Conservation (phyloP, 2,888 invertebrate species). For the Rosalia funebris region DNA sequence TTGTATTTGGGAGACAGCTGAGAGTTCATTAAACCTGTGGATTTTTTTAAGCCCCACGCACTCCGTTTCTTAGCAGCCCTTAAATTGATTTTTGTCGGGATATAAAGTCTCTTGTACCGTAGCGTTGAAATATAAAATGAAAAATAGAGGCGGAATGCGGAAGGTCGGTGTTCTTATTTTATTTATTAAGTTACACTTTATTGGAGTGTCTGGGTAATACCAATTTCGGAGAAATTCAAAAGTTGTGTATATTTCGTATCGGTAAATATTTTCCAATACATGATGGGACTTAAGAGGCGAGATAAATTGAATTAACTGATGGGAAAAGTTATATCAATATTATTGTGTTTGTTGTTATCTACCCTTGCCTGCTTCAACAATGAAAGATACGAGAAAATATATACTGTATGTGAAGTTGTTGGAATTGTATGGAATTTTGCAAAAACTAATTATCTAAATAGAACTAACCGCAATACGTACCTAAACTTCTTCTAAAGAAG, state of each 20-base stretch:
- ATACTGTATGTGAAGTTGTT: too few relatives aligned
- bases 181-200: conserved; percentile 27
- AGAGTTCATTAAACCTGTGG: conserved; percentile 20
- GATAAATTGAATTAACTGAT: conserved; percentile 8
- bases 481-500: too few relatives aligned
- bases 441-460: too few relatives aligned
- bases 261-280: conserved; percentile 17
- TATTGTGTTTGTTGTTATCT: conserved; percentile 5
- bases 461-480: too few relatives aligned
- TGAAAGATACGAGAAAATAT: too few relatives aligned
- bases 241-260: conserved; percentile 13
- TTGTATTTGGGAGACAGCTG: neutral
- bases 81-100: conserved; percentile 23
- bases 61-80: conserved; percentile 4
- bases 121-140: conserved; percentile 24
- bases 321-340: conserved; percentile 10
- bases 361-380: too few relatives aligned
- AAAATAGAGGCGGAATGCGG: conserved; percentile 21
- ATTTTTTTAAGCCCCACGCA: conserved; percentile 12
- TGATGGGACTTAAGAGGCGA: conserved; percentile 5
- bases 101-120: conserved; percentile 15
- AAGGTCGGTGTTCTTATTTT: conserved; percentile 21
- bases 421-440: too few relatives aligned
- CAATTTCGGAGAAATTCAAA: conserved; percentile 16
- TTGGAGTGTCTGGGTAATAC: conserved; percentile 25